phyloP scores from a whole-genome alignment of 2,797 vertebrate species.

The Allobates femoralis region DNA sequence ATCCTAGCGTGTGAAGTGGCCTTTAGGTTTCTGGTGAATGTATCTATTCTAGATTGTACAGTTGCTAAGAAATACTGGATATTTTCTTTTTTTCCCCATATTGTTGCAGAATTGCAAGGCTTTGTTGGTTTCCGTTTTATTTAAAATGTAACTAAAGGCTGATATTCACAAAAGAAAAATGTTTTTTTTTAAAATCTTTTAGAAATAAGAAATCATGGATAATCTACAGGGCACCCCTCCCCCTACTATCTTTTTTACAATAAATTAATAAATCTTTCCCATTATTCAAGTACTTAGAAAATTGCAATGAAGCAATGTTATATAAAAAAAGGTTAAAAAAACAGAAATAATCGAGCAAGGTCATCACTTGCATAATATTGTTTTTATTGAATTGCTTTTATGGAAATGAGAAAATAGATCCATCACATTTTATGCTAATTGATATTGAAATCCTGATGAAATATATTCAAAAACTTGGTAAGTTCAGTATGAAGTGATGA shows the following conservation, averaged over 20 bases:
- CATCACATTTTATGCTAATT: conserved; percentile 37
- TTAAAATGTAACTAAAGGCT: no score
- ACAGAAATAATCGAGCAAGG: conserved; percentile 18
- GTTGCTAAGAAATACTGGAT: no score
- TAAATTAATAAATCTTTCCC: background rate
- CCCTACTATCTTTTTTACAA: background rate
- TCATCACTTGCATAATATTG: conserved; percentile 17
- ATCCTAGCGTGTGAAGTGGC: no score
- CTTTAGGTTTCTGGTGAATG: no score
- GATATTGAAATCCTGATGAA: conserved; percentile 19
- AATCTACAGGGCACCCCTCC: background rate
- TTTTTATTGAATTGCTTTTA: conserved; percentile 48
- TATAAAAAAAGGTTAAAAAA: background rate
- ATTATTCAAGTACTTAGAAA: background rate
- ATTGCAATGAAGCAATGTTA: background rate
- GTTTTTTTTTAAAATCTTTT: no score
- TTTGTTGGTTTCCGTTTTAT: no score
- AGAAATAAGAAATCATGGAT: background rate
- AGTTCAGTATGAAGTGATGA: conserved; percentile 34
- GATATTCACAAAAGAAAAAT: no score
- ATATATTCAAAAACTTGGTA: conserved; percentile 22
- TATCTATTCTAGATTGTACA: no score
- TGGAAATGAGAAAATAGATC: conserved; percentile 33
- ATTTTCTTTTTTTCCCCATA: no score
- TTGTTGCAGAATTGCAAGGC: no score